A percentile compares a stretch with the other conserved stretches of the same genome.
Conservation (phyloP, 2,113 vertebrate species). For the Tachysurus fulvidraco region DNA sequence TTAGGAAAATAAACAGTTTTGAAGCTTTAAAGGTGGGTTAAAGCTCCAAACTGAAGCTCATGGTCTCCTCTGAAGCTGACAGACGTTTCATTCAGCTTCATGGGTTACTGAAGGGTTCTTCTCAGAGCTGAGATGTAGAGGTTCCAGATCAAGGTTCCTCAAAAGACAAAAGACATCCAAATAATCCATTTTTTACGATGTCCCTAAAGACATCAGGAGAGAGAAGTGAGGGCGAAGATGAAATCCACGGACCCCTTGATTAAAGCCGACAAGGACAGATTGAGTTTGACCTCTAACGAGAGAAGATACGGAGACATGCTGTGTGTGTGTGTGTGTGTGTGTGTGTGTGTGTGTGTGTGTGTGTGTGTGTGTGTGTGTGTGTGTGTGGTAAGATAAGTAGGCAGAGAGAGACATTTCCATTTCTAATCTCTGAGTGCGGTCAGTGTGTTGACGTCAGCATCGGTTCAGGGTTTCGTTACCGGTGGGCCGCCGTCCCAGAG, state of each 20-base stretch:
- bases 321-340: slow-evolving; percentile 1
- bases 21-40: neutral
- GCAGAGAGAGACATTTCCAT: slow-evolving; percentile 17
- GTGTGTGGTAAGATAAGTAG: neutral
- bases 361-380: slow-evolving; percentile 3
- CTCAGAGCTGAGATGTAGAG: neutral
- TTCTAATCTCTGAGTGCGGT: neutral
- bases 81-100: neutral
- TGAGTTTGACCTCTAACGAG: slow-evolving; percentile 70
- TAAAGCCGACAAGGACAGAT: slow-evolving; percentile 74
- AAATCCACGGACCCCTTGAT: slow-evolving; percentile 71
- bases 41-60: neutral
- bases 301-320: slow-evolving; percentile 51
- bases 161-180: neutral
- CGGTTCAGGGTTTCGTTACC: neutral
- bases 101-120: neutral
- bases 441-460: neutral
- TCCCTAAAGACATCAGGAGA: slow-evolving; percentile 55
- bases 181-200: neutral
- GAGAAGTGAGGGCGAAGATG: slow-evolving; percentile 49
- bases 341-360: slow-evolving; percentile 3
- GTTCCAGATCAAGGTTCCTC: neutral
- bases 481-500: slow-evolving; percentile 32
- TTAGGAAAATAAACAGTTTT: neutral
- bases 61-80: neutral